Evolutionary conservation across 2,888 invertebrate species (phyloP).

Genomic region (Mystacides longicornis): DNA sequence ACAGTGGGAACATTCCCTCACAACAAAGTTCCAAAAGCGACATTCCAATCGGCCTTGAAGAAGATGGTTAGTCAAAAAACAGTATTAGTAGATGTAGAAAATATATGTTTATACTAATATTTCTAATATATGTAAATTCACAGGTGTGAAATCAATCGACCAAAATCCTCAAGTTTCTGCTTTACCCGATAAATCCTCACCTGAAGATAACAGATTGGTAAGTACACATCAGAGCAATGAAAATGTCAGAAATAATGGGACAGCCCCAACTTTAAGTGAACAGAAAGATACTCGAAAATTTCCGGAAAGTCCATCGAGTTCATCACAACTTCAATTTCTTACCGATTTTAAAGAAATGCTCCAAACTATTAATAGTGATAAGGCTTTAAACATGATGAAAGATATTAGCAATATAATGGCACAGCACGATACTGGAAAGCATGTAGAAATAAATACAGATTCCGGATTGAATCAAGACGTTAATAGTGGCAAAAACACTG

Average conservation of each 20-base stretch:
- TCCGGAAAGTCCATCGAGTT: not conserved
- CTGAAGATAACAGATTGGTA: constrained; percentile 25
- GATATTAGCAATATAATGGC: constrained; percentile 39
- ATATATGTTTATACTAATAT: not conserved
- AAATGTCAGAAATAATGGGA: constrained; percentile 12
- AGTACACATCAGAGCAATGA: constrained; percentile 17
- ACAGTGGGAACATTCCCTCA: constrained; percentile 42
- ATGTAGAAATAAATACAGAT: not conserved
- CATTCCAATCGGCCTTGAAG: constrained; percentile 9
- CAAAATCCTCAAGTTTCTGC: constrained; percentile 20
- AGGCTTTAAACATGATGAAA: constrained; percentile 20
- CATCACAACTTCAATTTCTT: constrained; percentile 13
- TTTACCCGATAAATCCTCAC: constrained; percentile 22
- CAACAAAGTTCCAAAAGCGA: not conserved
- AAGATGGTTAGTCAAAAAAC: constrained; percentile 21
- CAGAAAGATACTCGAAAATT: constrained; percentile 2
- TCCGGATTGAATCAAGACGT: too few relatives aligned
- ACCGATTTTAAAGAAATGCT: constrained; percentile 19
- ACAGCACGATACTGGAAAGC: not conserved
- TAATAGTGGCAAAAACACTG: too few relatives aligned
- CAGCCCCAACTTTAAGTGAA: constrained; percentile 21
- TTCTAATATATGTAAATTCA: constrained; percentile 6
- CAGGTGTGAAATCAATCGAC: constrained; percentile 22
- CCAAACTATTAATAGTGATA: constrained; percentile 13
- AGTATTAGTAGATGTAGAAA: too few relatives aligned